Evolutionary conservation across 1,140 invertebrate genomes (phyloP), one percentile per base, ranked within the genome.

Genomic region (Spodoptera litura): DNA sequence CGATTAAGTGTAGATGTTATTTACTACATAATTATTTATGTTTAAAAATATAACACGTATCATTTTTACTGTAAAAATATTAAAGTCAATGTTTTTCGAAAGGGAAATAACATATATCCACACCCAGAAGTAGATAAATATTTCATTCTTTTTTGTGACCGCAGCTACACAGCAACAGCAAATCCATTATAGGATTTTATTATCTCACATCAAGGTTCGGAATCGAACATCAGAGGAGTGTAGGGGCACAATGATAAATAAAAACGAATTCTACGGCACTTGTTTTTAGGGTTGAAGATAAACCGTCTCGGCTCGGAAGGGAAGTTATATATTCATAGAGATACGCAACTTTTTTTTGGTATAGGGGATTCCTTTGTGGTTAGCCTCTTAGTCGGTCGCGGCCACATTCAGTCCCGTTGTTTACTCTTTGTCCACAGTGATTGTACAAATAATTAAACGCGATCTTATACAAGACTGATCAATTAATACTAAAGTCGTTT

Each of bases 181-280:
- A 89, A 92, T 91, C 88, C 89, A 91, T 93, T 91, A 92, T 89
- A 91, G 85, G 83, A 84, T 89, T 93, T 93, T 92, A 93, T 92
- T 92, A 92, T 92, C 91, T 90, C 82, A 85, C 85, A 90, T 91
- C 87, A 89, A 90, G 86, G 84, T 88, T 88, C 76, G 84, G 84
- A 88, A 87, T 91, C 86, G 87, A 88, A 89, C 87, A 86, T 82
- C 86, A 89, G 75, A 77, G 52, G 71, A 64, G 51, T 64, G 27
- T 11, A 52, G 27, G 49, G 12, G 53, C 61, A 51, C 20, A 52
- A 15, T 12, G 70, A 58, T 74, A 73, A 72, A 83, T 68, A 10
- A 92, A 91, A 90, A 85, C 59, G 75, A 82, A 61, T 84, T 89
- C 83, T 93, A 87, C 84, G 15, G 62, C 20, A 52, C 66, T 31